These are phyloP conservation scores for Diadumene lineata DNA, from an alignment of 92 coral and sea anemone genomes.

Conservation along the genomic window DNA sequence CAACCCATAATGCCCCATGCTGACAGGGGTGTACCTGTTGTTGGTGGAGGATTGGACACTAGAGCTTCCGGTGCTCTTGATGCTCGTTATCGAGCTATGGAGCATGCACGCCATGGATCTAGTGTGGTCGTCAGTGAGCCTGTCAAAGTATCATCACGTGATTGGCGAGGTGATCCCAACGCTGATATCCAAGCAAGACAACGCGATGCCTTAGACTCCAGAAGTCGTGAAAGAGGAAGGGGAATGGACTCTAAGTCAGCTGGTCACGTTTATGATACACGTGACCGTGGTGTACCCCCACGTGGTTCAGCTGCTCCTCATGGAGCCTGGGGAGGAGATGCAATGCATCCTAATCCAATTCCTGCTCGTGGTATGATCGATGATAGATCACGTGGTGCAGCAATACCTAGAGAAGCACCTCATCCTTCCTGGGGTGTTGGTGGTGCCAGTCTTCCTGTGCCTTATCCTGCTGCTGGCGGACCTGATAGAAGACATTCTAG, in stretches of 20 bases:
- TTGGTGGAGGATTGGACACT: conserved; percentile 50
- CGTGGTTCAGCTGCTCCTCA: conserved; percentile 75
- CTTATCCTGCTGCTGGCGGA: conserved; percentile 44
- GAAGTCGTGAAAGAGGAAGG: conserved; percentile 82
- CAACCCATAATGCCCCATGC: conserved; percentile 54
- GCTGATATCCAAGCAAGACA: conserved; percentile 69
- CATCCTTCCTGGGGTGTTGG: conserved; percentile 71
- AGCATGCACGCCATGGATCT: conserved; percentile 56
- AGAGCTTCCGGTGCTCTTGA: conserved; percentile 65
- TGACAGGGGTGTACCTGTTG: conserved; percentile 57
- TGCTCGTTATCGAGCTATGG: conserved; percentile 65
- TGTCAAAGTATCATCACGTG: conserved; percentile 66
- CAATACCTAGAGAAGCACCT: conserved; percentile 61
- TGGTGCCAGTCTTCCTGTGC: conserved; percentile 31
- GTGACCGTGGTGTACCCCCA: conserved; percentile 73
- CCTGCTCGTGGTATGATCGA: conserved; percentile 62
- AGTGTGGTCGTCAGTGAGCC: conserved; percentile 58
- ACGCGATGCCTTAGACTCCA: conserved; percentile 67
- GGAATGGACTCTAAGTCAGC: conserved; percentile 70
- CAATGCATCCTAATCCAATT: conserved; percentile 49
- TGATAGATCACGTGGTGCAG: conserved; percentile 71
- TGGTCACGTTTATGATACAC: conserved; percentile 66
- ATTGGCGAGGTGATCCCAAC: conserved; percentile 83
- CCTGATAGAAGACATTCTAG: conserved; percentile 80
- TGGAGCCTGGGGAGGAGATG: conserved; percentile 81